A percentile compares a stretch with the other conserved stretches of the same genome.
Conservation (phyloP, 2,888 invertebrate species). For the Drosophila percnosoma region DNA sequence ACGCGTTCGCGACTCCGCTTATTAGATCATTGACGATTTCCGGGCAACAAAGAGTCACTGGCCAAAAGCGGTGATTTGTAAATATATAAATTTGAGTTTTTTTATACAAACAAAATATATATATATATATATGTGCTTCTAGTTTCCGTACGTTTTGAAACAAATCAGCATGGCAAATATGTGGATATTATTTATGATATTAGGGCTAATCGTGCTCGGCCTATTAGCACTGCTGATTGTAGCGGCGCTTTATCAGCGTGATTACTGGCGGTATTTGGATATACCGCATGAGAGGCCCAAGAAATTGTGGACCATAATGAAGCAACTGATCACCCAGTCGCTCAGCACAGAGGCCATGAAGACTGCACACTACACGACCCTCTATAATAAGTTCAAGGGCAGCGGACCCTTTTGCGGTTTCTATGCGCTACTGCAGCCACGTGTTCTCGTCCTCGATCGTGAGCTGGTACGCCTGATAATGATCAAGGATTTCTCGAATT, state of each 20-base stretch:
- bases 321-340: slow-evolving; percentile 57
- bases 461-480: slow-evolving; percentile 82
- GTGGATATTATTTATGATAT: slow-evolving; percentile 79
- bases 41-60: slow-evolving; percentile 33
- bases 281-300: slow-evolving; percentile 80
- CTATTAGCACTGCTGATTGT: slow-evolving; percentile 62
- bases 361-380: slow-evolving; percentile 60
- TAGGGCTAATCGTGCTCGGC: slow-evolving; percentile 70
- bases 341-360: slow-evolving; percentile 66
- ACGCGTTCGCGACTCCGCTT: slow-evolving; percentile 44
- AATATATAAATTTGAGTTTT: slow-evolving; percentile 14
- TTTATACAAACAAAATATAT: background rate
- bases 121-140: slow-evolving; percentile 1
- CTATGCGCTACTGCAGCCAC: slow-evolving; percentile 78
- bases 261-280: slow-evolving; percentile 79
- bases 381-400: slow-evolving; percentile 80
- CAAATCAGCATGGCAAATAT: slow-evolving; percentile 55
- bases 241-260: slow-evolving; percentile 72
- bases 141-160: slow-evolving; percentile 9
- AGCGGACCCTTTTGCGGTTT: slow-evolving; percentile 82
- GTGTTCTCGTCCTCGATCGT: slow-evolving; percentile 77
- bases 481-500: slow-evolving; percentile 83
- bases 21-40: slow-evolving; percentile 69
- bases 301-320: slow-evolving; percentile 69
- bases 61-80: slow-evolving; percentile 31